Percentiles rank a stretch among this genome's conserved stretches.
Conservation (phyloP, 2,888 invertebrate species). For the Epinotia bilunana region DNA sequence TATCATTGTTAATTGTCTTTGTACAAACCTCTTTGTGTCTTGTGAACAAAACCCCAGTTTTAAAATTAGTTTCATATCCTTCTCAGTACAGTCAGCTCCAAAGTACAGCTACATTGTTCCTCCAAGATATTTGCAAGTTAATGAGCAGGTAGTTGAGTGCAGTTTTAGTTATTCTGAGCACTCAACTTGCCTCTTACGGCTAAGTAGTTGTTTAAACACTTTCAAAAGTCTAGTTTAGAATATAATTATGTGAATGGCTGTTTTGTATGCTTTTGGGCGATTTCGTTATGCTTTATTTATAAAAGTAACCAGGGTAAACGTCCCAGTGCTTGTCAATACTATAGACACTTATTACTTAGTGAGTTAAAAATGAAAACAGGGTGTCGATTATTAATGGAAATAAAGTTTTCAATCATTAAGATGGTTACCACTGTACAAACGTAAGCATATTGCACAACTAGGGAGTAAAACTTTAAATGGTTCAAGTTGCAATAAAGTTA, state of each 20-base stretch:
- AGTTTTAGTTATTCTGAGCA: slow-evolving; percentile 37
- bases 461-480: no score
- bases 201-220: slow-evolving; percentile 39
- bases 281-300: no score
- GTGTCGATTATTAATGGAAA: no score
- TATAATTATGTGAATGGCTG: neutral
- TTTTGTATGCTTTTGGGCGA: no score
- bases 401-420: no score
- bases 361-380: no score
- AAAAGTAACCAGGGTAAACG: no score
- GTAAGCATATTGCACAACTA: no score
- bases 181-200: slow-evolving; percentile 24
- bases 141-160: slow-evolving; percentile 36
- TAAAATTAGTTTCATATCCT: slow-evolving; percentile 22
- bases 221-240: slow-evolving; percentile 9
- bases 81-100: neutral
- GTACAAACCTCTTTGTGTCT: neutral
- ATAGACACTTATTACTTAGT: no score
- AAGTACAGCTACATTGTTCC: slow-evolving; percentile 29
- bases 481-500: no score
- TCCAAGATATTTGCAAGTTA: slow-evolving; percentile 43
- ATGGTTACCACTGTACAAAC: no score
- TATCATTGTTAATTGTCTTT: neutral
- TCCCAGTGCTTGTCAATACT: no score
- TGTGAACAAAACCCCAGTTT: neutral